Evolutionary conservation across 2,797 vertebrate species (phyloP).

Genomic region (Chiroxiphia lanceolata): DNA sequence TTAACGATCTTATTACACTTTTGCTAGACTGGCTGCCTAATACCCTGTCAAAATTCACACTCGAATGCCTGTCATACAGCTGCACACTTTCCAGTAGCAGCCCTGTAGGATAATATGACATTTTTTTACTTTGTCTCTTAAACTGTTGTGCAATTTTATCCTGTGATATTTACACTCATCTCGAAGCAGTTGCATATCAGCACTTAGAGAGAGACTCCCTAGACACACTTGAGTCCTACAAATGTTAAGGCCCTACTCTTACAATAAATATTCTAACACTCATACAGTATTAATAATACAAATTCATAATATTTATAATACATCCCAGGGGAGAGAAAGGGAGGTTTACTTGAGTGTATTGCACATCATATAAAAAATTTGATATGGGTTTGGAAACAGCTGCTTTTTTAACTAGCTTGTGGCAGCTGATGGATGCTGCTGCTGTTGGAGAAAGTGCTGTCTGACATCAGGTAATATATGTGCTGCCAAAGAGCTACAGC

Average conservation of each 20-base stretch:
- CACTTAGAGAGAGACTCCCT: conserved; percentile 39
- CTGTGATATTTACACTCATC: conserved; percentile 42
- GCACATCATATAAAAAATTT: conserved; percentile 40
- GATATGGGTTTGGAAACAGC: conserved; percentile 38
- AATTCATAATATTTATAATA: conserved; percentile 64
- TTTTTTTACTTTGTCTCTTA: conserved; percentile 14
- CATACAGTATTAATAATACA: conserved; percentile 68
- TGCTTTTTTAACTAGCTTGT: conserved; percentile 17
- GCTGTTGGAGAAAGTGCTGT: conserved; percentile 1
- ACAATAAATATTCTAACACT: conserved; percentile 57
- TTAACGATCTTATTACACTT: conserved; percentile 41
- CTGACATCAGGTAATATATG: conserved; percentile 27
- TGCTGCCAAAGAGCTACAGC: background rate
- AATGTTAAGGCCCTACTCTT: conserved; percentile 52
- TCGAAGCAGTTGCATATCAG: conserved; percentile 28
- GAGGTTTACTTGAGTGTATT: background rate
- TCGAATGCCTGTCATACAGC: background rate
- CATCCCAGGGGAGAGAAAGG: conserved; percentile 37
- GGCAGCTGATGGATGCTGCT: conserved; percentile 48
- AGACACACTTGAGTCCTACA: conserved; percentile 50
- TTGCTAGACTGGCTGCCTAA: conserved; percentile 14
- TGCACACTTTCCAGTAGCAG: background rate
- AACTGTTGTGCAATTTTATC: conserved; percentile 13
- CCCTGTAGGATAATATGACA: background rate
- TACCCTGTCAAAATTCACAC: conserved; percentile 20